Base-by-base conservation (phyloP, 2,113 vertebrate species). In the Tragelaphus buxtoni region DNA sequence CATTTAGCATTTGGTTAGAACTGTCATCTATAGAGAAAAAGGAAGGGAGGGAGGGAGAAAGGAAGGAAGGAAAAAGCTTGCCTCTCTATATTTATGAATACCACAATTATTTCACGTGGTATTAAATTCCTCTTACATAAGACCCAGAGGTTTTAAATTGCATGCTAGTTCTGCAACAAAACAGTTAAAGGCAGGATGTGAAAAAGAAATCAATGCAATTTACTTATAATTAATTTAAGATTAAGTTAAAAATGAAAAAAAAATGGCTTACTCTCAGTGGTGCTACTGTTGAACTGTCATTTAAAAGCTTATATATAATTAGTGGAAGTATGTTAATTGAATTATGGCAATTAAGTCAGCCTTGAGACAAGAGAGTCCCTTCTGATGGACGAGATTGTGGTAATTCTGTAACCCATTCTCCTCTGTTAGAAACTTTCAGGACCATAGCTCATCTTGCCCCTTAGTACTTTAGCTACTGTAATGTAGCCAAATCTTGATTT, bases 251-350 rank as follows among this genome's bases (percentile, higher is more conserved):
- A 95, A 85, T 53, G 60, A 85, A 95, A 91, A 97, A 94, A 94
- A 94, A 77, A 17, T 80, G 95, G 77, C 85, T 95, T 95, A 45
- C 47, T 96, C 95, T 97, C 88, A 30, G 79, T 91, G 77, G 72
- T 91, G 74, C 82, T 89, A 32, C 88, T 96, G 58, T 92, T 95
- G 96, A 97, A 94, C 94, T 96, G 90, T 96, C 95, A 94, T 95
- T 82, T 82, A 77, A 81, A 92, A 94, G 94, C 77, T 98, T 96
- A 96, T 94, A 97, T 95, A 94, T 97, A 97, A 97, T 98, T 98
- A 98, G 98, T 95, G 95, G 82, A 96, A 96, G 94, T 88, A 96
- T 96, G 97, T 96, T 98, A 97, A 98, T 98, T 97, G 96, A 96
- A 98, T 98, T 95, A 97, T 84, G 69, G 92, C 96, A 96, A 96